Evolutionary conservation across 2,888 invertebrate genomes (phyloP), one percentile per base, ranked within the genome.

Genomic region (Polydrusus tereticollis): DNA sequence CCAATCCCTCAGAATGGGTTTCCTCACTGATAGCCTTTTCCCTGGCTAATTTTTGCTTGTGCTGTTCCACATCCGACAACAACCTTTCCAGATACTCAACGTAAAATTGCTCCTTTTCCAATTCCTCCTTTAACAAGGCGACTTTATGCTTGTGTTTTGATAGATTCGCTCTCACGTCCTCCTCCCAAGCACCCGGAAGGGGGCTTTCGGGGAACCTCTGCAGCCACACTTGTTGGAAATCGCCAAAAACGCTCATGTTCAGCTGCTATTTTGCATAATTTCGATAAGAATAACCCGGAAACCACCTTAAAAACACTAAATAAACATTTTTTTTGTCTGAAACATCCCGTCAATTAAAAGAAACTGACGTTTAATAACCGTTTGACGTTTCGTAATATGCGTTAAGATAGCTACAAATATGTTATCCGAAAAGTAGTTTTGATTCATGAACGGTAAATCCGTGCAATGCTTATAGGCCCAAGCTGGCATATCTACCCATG

Each of bases 201-300:
- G 94, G 93, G 87, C 94, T 94, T 84, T 94, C 94, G 79, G 95
- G 95, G 89, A 95, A 96, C 83, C 95, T 90, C 88, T 95, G 93
- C 87, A 92, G 90, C 95, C 96, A 96, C 87, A 95, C 93, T 86
- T 94, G 93, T 88, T 94, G 94, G 87, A 95, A 95, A 89, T 95
- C 95, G 84, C 93, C 92, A 86, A 94, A 95, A 84, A 95, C 94
- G 88, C 94, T 95, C 95, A 92, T 92, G 87, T 80, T 81, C 67
- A 45, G 10, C 16, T 33, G 33, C 18, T 52, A 62, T 57, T 73
- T 63, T 45, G 63, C 68, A 68, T 72, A 62, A 50, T 68, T 68
- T 47, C 18, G 14, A 14, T 33, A 55, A 69, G 43, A 16, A 65
- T 12, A 45, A 6, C 21, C 33, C 36, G 4, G 21, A 63, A 47